Conservation (phyloP, 2,113 vertebrate species). For the Equus przewalskii region DNA sequence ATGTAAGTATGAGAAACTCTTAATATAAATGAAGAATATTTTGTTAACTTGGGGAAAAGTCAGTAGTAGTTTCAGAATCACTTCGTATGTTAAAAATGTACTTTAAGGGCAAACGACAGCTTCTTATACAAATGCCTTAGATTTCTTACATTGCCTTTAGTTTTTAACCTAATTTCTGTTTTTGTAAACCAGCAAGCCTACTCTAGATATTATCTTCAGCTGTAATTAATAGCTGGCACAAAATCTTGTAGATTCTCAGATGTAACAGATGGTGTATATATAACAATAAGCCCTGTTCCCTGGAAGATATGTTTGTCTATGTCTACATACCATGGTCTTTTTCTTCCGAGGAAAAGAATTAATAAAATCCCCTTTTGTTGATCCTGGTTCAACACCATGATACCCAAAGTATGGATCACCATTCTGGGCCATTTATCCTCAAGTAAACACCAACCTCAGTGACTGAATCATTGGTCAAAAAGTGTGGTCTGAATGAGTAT, state of each 20-base stretch:
- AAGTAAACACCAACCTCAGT: not conserved
- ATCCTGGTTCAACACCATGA: not conserved
- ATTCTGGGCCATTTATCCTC: not conserved
- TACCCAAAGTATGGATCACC: too few species aligned
- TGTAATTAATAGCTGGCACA: constrained; percentile 1
- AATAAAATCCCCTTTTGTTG: not conserved
- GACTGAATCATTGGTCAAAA: not conserved
- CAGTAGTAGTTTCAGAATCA: constrained; percentile 6
- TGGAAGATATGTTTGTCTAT: not conserved
- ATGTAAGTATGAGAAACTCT: not conserved
- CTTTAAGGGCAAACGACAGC: constrained; percentile 1
- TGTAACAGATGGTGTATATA: not conserved
- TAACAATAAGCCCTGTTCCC: not conserved
- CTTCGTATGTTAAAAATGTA: constrained; percentile 18
- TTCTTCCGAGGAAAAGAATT: not conserved
- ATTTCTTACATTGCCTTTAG: constrained; percentile 12
- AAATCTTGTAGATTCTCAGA: not conserved
- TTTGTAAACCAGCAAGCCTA: not conserved
- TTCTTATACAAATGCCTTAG: not conserved
- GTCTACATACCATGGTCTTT: not conserved
- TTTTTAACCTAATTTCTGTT: not conserved
- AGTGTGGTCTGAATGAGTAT: not conserved
- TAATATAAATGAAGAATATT: not conserved
- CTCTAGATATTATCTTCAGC: not conserved
- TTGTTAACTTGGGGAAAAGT: not conserved